Evolutionary conservation across 1,140 invertebrate species (phyloP).

Genomic region (Palaemon carinicauda): DNA sequence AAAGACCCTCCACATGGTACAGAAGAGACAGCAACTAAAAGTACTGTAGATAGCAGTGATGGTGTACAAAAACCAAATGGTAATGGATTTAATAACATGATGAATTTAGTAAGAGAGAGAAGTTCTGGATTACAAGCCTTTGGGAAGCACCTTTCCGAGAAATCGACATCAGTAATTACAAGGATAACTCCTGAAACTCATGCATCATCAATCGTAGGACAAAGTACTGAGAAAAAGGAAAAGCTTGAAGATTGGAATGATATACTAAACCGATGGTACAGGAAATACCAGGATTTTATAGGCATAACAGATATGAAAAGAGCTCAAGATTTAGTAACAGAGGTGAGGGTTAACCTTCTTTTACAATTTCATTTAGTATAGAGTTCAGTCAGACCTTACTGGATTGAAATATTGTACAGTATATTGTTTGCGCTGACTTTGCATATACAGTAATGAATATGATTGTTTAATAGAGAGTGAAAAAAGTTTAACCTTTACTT

Average conservation of each 20-base stretch:
- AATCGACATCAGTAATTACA: neutral
- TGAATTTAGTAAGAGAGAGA: neutral
- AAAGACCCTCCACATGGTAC: no score
- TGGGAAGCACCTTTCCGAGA: slow-evolving; percentile 6
- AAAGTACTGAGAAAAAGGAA: neutral
- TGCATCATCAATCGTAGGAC: neutral
- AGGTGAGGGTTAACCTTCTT: neutral
- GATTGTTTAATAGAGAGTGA: neutral
- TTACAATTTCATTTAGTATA: neutral
- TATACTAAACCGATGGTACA: slow-evolving; percentile 38
- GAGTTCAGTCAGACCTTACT: neutral
- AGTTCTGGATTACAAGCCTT: neutral
- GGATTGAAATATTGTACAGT: neutral
- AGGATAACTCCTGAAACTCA: neutral
- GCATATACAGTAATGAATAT: neutral
- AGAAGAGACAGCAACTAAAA: no score
- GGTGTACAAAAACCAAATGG: no score
- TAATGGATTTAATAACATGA: no score
- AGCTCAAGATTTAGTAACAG: slow-evolving; percentile 39
- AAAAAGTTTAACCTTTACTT: no score
- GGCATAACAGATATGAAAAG: slow-evolving; percentile 37
- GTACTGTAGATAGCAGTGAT: no score
- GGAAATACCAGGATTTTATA: slow-evolving; percentile 38
- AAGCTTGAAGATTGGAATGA: slow-evolving; percentile 43
- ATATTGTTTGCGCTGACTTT: neutral